Evolutionary conservation across 64 coral and sea anemone species (phyloP).

Genomic region (Montipora cactus): DNA sequence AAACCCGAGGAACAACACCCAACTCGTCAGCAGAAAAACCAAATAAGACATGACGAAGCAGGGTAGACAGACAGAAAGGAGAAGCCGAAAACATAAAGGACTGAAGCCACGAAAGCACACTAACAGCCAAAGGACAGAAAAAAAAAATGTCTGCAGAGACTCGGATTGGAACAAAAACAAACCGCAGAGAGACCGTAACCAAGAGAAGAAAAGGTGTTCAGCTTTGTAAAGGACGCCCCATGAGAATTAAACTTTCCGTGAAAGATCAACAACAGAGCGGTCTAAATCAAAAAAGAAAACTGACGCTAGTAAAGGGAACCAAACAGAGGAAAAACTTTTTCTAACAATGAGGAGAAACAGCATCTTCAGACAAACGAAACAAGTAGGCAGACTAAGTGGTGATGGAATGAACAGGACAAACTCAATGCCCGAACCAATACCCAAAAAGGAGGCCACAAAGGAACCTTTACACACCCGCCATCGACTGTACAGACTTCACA

Average conservation of each 20-base stretch:
- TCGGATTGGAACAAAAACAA: no score
- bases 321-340: not conserved
- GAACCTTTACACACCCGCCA: not conserved
- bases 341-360: not conserved
- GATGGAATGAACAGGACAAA: not conserved
- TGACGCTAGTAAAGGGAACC: no score
- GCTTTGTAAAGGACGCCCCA: not conserved
- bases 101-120: not conserved
- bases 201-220: not conserved
- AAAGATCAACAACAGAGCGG: no score
- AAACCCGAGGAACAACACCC: not conserved
- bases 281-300: no score
- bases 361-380: not conserved
- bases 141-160: no score
- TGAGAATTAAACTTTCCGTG: no score
- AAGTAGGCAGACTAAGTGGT: not conserved
- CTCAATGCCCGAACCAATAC: not conserved
- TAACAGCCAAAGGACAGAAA: no score
- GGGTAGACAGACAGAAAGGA: not conserved
- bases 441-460: not conserved
- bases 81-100: not conserved
- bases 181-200: not conserved
- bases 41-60: conserved; percentile 1
- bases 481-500: no score
- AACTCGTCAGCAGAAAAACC: not conserved